These are phyloP conservation scores for Eupithecia inturbata DNA, from an alignment of 2,888 invertebrate genomes.

Conservation along the genomic window DNA sequence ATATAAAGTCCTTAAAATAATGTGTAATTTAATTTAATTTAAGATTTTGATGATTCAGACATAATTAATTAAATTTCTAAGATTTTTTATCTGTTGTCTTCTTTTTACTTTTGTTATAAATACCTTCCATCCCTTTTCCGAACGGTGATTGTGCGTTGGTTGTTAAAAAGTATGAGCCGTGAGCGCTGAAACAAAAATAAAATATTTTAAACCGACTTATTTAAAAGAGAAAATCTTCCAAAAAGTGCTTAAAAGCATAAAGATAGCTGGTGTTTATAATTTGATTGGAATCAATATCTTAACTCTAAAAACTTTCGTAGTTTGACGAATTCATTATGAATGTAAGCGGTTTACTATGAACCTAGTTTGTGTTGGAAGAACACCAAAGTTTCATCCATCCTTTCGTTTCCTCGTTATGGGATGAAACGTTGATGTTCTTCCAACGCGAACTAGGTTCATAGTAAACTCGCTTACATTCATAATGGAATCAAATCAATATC, in stretches of 20 bases:
- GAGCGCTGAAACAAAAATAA: constrained; percentile 68
- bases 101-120: constrained; percentile 68
- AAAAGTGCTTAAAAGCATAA: not conserved
- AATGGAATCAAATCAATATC: too few relatives aligned
- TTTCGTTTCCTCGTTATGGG: too few relatives aligned
- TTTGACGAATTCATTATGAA: too few relatives aligned
- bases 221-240: not conserved
- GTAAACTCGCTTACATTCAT: too few relatives aligned
- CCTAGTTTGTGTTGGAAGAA: too few relatives aligned
- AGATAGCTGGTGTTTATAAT: not conserved
- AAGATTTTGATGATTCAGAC: not conserved
- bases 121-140: constrained; percentile 76
- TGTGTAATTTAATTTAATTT: not conserved
- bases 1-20: not conserved
- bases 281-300: not conserved
- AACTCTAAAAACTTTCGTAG: too few relatives aligned
- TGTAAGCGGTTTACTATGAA: too few relatives aligned
- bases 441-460: too few relatives aligned
- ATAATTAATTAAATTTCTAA: constrained; percentile 26
- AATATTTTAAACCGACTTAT: not conserved
- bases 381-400: too few relatives aligned
- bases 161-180: constrained; percentile 75
- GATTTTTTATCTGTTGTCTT: constrained; percentile 50
- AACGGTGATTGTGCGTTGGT: constrained; percentile 75
- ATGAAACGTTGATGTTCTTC: too few relatives aligned